Percentiles rank a stretch among this genome's conserved stretches.
Conservation (phyloP, 2,113 vertebrate species). For the Rhinichthys klamathensis region DNA sequence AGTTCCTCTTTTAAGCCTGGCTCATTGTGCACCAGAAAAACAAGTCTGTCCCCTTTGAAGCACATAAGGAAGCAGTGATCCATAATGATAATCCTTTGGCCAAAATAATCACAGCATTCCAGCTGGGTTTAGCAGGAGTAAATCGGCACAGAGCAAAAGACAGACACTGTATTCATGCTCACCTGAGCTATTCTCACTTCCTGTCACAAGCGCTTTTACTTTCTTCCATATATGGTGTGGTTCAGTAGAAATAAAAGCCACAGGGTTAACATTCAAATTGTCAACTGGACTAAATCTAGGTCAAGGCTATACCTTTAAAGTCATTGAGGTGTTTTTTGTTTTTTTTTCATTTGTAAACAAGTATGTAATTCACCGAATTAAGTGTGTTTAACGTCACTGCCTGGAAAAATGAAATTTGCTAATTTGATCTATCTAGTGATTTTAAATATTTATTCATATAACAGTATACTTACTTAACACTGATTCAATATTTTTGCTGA, state of each 20-base stretch:
- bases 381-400: too few relatives aligned
- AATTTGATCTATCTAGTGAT: too few relatives aligned
- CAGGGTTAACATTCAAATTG: neutral
- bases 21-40: neutral
- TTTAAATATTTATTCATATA: too few relatives aligned
- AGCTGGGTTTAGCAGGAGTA: neutral
- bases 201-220: neutral
- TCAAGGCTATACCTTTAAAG: neutral
- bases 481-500: too few relatives aligned
- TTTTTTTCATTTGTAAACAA: neutral
- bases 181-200: neutral
- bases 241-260: neutral
- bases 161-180: neutral
- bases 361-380: neutral
- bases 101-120: conserved; percentile 1
- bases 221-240: neutral
- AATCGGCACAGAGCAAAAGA: neutral
- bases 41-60: conserved; percentile 15
- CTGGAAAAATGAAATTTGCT: too few relatives aligned
- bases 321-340: neutral
- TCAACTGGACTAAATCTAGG: neutral
- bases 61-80: conserved; percentile 34
- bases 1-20: neutral
- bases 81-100: conserved; percentile 35
- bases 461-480: too few relatives aligned